Conservation (phyloP, 2,797 vertebrate species). For the Huso huso region DNA sequence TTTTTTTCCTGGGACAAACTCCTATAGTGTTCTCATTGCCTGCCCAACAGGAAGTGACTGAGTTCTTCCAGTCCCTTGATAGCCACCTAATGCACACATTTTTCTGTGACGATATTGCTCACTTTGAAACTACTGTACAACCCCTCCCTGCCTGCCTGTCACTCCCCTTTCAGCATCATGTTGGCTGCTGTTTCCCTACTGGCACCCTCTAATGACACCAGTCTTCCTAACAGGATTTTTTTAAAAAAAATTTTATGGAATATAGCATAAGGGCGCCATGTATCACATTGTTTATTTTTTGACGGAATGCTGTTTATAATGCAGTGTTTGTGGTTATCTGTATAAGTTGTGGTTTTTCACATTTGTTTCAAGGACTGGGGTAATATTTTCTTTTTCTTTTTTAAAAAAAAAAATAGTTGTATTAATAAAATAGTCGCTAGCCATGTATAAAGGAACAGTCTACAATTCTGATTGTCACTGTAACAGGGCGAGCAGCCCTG, state of each 20-base stretch:
- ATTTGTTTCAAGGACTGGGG: neutral
- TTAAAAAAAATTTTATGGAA: no score
- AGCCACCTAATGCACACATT: constrained; percentile 13
- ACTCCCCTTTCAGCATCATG: neutral
- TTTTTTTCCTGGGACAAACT: constrained; percentile 15
- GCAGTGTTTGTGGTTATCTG: neutral
- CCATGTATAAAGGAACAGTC: no score
- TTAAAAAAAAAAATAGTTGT: no score
- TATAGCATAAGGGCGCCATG: neutral
- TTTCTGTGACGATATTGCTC: constrained; percentile 22
- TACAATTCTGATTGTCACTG: no score
- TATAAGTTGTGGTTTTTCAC: neutral
- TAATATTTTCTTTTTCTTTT: no score
- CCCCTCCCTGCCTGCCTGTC: neutral
- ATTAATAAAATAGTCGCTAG: no score
- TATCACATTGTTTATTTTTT: neutral
- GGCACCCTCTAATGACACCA: neutral
- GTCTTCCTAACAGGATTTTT: neutral
- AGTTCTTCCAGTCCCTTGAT: constrained; percentile 40
- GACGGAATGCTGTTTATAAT: neutral
- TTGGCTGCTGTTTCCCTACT: neutral
- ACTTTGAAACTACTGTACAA: constrained; percentile 22
- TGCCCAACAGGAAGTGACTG: constrained; percentile 41
- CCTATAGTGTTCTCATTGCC: constrained; percentile 14
- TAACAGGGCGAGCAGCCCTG: no score